phyloP scores from a whole-genome alignment of 2,113 vertebrate species.

The Cinclus mexicanus region DNA sequence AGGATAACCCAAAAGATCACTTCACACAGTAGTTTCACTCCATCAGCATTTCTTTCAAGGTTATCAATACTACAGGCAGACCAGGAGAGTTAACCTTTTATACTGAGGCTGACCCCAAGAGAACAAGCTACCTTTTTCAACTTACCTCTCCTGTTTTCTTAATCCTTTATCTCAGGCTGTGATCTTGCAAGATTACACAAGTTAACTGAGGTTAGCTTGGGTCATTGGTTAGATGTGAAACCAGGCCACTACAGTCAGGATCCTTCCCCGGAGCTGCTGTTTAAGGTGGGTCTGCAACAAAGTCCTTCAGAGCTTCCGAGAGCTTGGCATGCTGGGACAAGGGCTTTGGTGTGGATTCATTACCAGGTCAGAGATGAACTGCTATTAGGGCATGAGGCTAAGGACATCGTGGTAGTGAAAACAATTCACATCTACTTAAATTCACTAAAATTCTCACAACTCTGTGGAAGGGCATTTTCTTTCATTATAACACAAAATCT shows the following conservation, averaged over 20 bases:
- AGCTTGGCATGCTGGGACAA: neutral
- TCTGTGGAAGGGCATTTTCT: neutral
- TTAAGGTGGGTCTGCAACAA: neutral
- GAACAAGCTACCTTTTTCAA: neutral
- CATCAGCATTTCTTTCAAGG: slow-evolving; percentile 7
- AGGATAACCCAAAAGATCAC: neutral
- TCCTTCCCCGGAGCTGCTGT: neutral
- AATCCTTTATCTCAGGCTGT: neutral
- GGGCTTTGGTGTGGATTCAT: neutral
- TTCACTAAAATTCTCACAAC: neutral
- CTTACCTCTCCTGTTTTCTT: neutral
- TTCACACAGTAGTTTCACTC: neutral
- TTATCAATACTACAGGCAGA: neutral
- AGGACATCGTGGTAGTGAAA: neutral
- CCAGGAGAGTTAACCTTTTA: neutral
- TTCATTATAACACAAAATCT: neutral
- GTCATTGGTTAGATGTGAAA: neutral
- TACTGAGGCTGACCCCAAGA: neutral
- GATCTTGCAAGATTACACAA: slow-evolving; percentile 1
- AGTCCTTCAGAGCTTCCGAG: neutral
- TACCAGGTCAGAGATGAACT: neutral
- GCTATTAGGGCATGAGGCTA: neutral
- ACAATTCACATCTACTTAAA: neutral
- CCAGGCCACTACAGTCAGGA: neutral
- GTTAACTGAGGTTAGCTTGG: slow-evolving; percentile 1